Conservation (phyloP, 2,888 invertebrate genomes). For the Lithophane semibrunnea region DNA sequence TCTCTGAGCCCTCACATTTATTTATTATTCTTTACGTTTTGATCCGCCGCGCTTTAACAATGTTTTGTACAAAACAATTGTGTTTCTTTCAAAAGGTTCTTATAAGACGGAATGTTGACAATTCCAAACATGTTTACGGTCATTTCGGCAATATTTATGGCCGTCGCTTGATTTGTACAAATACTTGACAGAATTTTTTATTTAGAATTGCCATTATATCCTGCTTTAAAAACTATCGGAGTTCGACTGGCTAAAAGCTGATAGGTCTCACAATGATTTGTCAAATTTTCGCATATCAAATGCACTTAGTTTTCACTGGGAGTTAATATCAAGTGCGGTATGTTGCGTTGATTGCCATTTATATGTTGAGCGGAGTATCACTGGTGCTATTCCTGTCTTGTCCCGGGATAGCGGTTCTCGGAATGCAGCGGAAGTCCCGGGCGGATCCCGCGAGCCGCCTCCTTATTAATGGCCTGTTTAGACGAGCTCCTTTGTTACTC, state of each 20-base stretch:
- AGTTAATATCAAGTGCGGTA: conserved; percentile 50
- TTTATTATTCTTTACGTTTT: conserved; percentile 74
- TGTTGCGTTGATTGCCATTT: conserved; percentile 77
- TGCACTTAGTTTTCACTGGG: conserved; percentile 32
- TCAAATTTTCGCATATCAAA: conserved; percentile 18
- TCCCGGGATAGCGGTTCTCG: conserved; percentile 85
- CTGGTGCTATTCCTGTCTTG: conserved; percentile 87
- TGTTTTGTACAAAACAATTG: conserved; percentile 65
- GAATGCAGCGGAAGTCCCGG: conserved; percentile 88
- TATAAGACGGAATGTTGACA: conserved; percentile 50
- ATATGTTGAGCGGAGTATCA: conserved; percentile 75
- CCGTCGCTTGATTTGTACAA: conserved; percentile 24
- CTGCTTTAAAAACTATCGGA: conserved; percentile 4
- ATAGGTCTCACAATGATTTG: not conserved
- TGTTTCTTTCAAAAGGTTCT: conserved; percentile 48
- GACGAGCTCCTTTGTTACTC: conserved; percentile 88
- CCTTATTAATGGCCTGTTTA: conserved; percentile 90
- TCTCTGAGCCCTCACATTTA: conserved; percentile 72
- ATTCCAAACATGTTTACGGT: conserved; percentile 34
- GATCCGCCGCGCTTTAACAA: conserved; percentile 70
- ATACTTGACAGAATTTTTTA: conserved; percentile 13
- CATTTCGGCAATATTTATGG: conserved; percentile 42
- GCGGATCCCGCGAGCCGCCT: conserved; percentile 85
- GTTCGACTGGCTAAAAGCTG: not conserved
- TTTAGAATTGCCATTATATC: not conserved